Evolutionary conservation across 2,888 invertebrate species (phyloP).

Genomic region (Matsumyia berberina): DNA sequence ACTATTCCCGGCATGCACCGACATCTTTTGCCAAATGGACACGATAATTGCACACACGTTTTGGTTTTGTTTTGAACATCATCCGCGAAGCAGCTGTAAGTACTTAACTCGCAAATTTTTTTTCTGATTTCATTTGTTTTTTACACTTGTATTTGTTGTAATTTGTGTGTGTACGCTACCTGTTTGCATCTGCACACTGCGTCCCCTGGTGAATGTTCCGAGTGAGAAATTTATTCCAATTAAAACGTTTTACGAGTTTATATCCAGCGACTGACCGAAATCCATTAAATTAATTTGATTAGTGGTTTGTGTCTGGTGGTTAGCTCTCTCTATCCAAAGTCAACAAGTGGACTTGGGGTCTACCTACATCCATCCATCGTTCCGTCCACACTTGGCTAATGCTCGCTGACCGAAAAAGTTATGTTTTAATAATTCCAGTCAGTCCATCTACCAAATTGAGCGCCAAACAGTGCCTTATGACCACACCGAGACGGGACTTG

Average conservation of each 20-base stretch:
- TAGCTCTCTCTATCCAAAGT: slow-evolving; percentile 29
- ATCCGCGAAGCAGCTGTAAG: slow-evolving; percentile 71
- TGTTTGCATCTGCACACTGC: slow-evolving; percentile 24
- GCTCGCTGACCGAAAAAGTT: slow-evolving; percentile 64
- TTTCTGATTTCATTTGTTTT: slow-evolving; percentile 23
- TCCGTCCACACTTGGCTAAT: slow-evolving; percentile 38
- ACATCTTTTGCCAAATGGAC: slow-evolving; percentile 42
- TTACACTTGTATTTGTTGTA: slow-evolving; percentile 13
- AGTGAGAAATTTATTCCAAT: slow-evolving; percentile 67
- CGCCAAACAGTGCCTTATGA: slow-evolving; percentile 17
- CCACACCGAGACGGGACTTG: slow-evolving; percentile 5
- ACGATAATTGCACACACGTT: slow-evolving; percentile 47
- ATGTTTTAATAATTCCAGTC: slow-evolving; percentile 59
- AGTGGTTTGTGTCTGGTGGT: slow-evolving; percentile 19
- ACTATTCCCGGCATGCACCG: slow-evolving; percentile 37
- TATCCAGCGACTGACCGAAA: slow-evolving; percentile 58
- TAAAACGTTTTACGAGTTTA: slow-evolving; percentile 39
- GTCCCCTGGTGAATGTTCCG: slow-evolving; percentile 56
- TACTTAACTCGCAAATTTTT: slow-evolving; percentile 27
- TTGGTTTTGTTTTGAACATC: slow-evolving; percentile 56
- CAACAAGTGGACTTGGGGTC: slow-evolving; percentile 28
- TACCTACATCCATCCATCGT: neutral
- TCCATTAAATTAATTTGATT: slow-evolving; percentile 76
- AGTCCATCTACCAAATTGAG: slow-evolving; percentile 29
- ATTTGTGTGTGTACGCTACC: slow-evolving; percentile 18